Evolutionary conservation across 2,888 invertebrate genomes (phyloP), one percentile per base, ranked within the genome.

Genomic region (Hydraecia micacea): DNA sequence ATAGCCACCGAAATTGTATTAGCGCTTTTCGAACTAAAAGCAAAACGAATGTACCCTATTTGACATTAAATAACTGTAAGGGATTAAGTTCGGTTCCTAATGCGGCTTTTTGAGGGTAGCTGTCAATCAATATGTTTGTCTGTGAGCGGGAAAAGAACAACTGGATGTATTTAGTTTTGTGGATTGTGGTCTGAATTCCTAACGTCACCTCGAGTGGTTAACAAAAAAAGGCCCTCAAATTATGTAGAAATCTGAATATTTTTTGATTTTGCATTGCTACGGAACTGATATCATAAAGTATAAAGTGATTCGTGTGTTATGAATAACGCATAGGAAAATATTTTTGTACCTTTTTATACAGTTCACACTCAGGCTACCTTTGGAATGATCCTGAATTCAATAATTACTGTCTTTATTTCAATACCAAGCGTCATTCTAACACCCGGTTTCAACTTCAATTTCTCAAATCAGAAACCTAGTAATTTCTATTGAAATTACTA

Each of bases 21-120:
- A 95, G 86, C 82, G 90, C 87, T 87, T 91, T 92, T 88, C 92
- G 90, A 93, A 92, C 91, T 91, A 91, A 91, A 91, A 93, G 92
- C 91, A 91, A 88, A 93, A 92, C 94, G 95, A 96, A 95, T 95
- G 94, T 91, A 88, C 92, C 89, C 90, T 87, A 90, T 92, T 93
- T 91, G 91, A 92, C 92, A 92, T 93, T 94, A 94, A 95, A 94
- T 95, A 94, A 93, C 92, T 91, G 90, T 91, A 94, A 91, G 86
- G 93, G 96, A 95, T 95, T 95, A 94, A 89, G 87, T 90, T 88
- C 89, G 87, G 86, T 87, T 76, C 71, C 74, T 88, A 74, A 88
- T 88, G 71, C 80, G 76, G 62, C 80, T 82, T 83, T 85, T 78
- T 55, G 77, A 67, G 87, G 88, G 86, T 73, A 66, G 39, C 71